These are phyloP conservation scores for Phrynocephalus versicolor DNA, from an alignment of 2,113 vertebrate genomes.

Conservation along the genomic window DNA sequence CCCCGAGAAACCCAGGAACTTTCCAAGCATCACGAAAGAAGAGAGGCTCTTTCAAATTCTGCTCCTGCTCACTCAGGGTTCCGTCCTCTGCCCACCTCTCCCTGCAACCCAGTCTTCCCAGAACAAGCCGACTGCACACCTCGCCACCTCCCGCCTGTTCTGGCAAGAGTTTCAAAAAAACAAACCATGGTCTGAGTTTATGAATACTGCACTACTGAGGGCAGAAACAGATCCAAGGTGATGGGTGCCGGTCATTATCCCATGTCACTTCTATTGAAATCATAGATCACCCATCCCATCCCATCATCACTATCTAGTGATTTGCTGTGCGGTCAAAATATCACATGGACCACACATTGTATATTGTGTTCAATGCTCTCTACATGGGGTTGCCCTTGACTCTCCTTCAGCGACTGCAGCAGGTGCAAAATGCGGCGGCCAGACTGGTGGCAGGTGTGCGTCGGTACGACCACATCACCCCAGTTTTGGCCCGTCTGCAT, in stretches of 20 bases:
- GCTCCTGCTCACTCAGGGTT: neutral
- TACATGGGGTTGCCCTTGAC: too few relatives aligned
- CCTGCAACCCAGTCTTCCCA: neutral
- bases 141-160: neutral
- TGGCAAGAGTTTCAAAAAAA: neutral
- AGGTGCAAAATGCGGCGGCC: too few relatives aligned
- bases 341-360: neutral
- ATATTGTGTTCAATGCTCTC: neutral
- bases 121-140: neutral
- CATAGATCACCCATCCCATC: too few relatives aligned
- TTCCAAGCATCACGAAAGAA: neutral
- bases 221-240: neutral
- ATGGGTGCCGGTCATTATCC: too few relatives aligned
- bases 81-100: neutral
- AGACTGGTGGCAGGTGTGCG: too few relatives aligned
- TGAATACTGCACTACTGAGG: neutral
- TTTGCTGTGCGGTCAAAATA: too few relatives aligned
- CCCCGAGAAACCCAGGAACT: neutral
- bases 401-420: too few relatives aligned
- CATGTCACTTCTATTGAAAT: too few relatives aligned
- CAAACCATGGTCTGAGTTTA: neutral
- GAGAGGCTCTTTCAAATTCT: neutral
- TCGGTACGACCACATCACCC: too few relatives aligned
- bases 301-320: too few relatives aligned
- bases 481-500: too few relatives aligned